Base-by-base conservation (phyloP, 2,113 vertebrate genomes). In the Pterocles orientalis region DNA sequence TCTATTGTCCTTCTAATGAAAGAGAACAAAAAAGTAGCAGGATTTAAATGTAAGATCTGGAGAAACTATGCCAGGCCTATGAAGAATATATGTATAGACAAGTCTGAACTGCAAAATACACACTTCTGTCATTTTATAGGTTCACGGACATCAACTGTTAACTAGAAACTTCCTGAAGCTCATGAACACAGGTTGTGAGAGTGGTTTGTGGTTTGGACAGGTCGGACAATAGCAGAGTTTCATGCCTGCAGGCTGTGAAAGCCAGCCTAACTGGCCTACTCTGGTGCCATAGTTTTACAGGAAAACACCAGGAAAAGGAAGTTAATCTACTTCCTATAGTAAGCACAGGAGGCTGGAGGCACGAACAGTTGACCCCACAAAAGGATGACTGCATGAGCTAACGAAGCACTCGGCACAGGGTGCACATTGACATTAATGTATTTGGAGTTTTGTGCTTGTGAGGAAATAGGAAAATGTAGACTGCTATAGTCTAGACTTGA, bases 81-180 rank as follows among this genome's bases (percentile, higher is more conserved):
- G 10, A 78, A 75, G 5, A 53, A 1, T 20, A 53, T 0, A 0
- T 11, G 4, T 15, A 25, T 29, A 10, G 34, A 3, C n/a, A 82
- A 48, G 18, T 33, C 18, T 81, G 39, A 81, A 9, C 5, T 77
- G n/a, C 20, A 77, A 66, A 73, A 73, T 51, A 45, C 21, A 64
- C 6, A 0, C 1, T 51, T 91, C 18, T 43, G 20, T 43, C 34
- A 47, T 51, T 69, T 62, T 56, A 60, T 0, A 2, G 5, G 13
- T 70, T 70, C 68, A 68, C n/a, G 10, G 39, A 85, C 18, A 71
- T 5, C 16, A 68, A 34, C 47, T 7, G 12, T 83, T 51, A 64
- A 83, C 47, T 61, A n/a, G 9, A 85, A 80, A 41, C 16, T 45
- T 78, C n/a, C 47, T 12, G 4, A 73, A 39, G 23, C 29, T 48